Base-by-base conservation (phyloP, 2,113 vertebrate genomes). In the Toxostoma redivivum region DNA sequence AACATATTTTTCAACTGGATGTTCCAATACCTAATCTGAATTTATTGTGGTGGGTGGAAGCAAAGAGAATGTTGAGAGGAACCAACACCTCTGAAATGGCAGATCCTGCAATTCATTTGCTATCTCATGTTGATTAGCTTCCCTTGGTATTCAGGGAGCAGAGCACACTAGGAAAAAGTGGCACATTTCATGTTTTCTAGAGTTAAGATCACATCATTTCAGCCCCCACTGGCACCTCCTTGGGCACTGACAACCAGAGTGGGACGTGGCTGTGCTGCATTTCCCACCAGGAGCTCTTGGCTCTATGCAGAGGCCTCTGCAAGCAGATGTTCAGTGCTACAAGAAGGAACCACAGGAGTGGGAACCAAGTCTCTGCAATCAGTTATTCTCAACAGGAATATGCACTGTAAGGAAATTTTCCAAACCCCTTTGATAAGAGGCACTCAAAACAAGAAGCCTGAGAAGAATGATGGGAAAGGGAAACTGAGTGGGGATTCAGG, bases 11-110 rank as follows among this genome's bases (percentile, higher is more conserved):
- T 90, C 79, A 93, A 77, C 71, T 83, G 89, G 51, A 70, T 56
- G n/a, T 86, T 93, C 90, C 90, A 53, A 71, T 86, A 35, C 47
- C 72, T 89, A 94, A 96, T 97, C 89, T 90, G 95, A 95, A 94
- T 95, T 91, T 74, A 97, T 79, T 92, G 94, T 85, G 71, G 88
- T 91, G 80, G 70, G 71, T 81, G 89, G 90, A 97, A 94, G 94
- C 61, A 30, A 65, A 86, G 76, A 65, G 91, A 95, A 96, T 94
- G 88, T 86, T 90, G 91, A 95, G 91, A 96, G 91, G 76, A 37
- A 7, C 79, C 56, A 2, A 81, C 85, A 81, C 76, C 30, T 3
- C 82, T 78, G 90, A 94, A 74, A 86, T 95, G 96, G 94, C 97
- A 97, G 81, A 47, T 42, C 48, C 31, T 38, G 81, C 90, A 89